Base-by-base conservation (phyloP, 2,113 vertebrate genomes). In the Lophius piscatorius region DNA sequence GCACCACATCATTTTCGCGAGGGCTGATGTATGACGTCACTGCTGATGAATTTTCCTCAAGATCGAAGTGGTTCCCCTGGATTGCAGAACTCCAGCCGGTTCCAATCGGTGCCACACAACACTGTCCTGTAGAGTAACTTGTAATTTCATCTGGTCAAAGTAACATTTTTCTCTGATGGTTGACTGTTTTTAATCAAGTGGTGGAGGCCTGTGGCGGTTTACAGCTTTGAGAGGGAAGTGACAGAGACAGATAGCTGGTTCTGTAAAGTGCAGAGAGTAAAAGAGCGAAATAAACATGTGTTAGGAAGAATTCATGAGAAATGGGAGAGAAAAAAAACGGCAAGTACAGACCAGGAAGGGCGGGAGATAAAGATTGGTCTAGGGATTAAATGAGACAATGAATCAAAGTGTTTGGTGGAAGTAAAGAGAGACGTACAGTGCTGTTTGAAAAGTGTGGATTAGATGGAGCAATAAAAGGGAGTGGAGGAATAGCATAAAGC, bases 201-300 rank as follows among this genome's bases (percentile, higher is more conserved):
- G 9, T 11, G 39, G 9, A 3, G 39, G 4, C 2, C 39, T 13
- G 10, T 20, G 26, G 3, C n/a, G 47, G 41, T 39, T 35, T 42
- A 14, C 2, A 8, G 55, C 51, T 50, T 31, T 55, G 52, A 70
- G 70, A 40, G 38, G 33, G 73, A 61, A 61, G 34, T 50, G 78
- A 75, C 70, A 63, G 33, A 70, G 63, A 79, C 24, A 16, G 56
- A 85, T 74, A 29, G 63, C 21, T 18, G 33, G 47, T 21, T 41
- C 20, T 62, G 40, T 48, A 47, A 3, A 1, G 35, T 26, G 26
- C 7, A 45, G 23, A 23, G 36, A 38, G 50, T 20, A 13, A 21
- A 33, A 13, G 40, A 44, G 56, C 18, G 51, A 71, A 34, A 62
- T 28, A 44, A 63, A 75, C n/a, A 70, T 47, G 34, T 13, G 55